Evolutionary conservation across 2,888 invertebrate species (phyloP), one percentile per base, ranked within the genome.

Genomic region (Acheta domesticus): DNA sequence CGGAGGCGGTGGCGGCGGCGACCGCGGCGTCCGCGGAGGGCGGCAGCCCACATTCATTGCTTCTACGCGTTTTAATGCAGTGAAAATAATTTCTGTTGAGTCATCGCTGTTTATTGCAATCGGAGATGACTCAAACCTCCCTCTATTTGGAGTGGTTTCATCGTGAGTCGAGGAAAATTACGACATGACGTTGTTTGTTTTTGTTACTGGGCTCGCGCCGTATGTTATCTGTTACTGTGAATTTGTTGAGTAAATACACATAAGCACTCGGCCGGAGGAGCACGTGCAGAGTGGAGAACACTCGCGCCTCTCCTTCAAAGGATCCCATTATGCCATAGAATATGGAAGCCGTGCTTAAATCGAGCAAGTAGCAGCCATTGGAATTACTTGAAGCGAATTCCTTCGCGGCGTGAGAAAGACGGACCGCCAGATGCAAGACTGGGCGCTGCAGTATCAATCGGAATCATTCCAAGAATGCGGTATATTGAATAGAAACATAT

Each of bases 61-160:
- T n/a, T 62, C 62, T 62, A 14, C 62, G 62, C 62, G 62, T 62
- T 62, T 62, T 62, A 62, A 62, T 62, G 62, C 62, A 62, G 16
- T 62, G 62, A 62, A 62, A 62, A 62, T 62, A 62, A 62, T 62
- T 62, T 62, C 62, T n/a, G 62, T 62, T 62, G 62, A 62, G 62
- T 62, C 62, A 62, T n/a, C 16, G 62, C 62, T 62, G 62, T 62
- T 62, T 62, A 62, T 62, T 62, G 62, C 62, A 62, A 62, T 62
- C 62, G 62, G 16, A n/a, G 62, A 62, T 62, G 62, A 62, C 16
- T 62, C 62, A 62, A 19, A n/a, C 62, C 16, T n/a, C n/a, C 62
- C 62, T 62, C 16, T 19, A 62, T 62, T 62, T 62, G 62, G 62
- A 62, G 62, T 62, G 62, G 62, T 62, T n/a, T 62, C 62, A 62